Base-by-base conservation (phyloP, 2,888 invertebrate species). In the Drosophila robusta region DNA sequence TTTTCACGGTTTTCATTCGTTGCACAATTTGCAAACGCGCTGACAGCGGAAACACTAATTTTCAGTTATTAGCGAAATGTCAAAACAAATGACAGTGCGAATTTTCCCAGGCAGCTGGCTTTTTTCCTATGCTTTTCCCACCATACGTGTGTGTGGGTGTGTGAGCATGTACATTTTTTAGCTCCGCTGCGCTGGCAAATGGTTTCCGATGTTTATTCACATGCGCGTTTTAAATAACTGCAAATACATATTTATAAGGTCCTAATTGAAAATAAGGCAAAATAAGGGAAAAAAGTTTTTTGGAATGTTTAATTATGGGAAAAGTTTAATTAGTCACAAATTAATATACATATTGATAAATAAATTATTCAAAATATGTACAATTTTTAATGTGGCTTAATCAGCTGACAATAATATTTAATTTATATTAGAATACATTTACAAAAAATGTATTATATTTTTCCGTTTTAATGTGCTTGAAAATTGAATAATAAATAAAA, bases 31-130 rank as follows among this genome's bases (percentile, higher is more conserved):
- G 50, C 24, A 70, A 41, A 34, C 34, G 11, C 60, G 45, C 49
- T 69, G 78, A 61, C 75, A 71, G 66, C 49, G 61, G 54, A 66
- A 77, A 70, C 60, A 70, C 71, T 79, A 71, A 87, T 83, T 81
- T 81, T 42, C 75, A 69, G 81, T 84, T 87, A 87, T 83, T 84
- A 83, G 75, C 57, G 49, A 58, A 77, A 75, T 81, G 83, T 84
- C 87, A 75, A 67, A 83, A 77, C 81, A 84, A 79, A 77, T 87
- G 78, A 78, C 62, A 81, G 54, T 42, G 42, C 29, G 47, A 36
- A 68, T 69, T 69, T 65, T 64, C 38, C 58, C 41, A 32, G 24
- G 12, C 58, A 39, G 11, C 58, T 38, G 36, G 32, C 11, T 5
- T 63, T 66, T 69, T 8, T 26, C 3, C 12, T 14, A 8, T 12